phyloP scores from a whole-genome alignment of 2,797 vertebrate genomes.

The Nyctalus aviator region DNA sequence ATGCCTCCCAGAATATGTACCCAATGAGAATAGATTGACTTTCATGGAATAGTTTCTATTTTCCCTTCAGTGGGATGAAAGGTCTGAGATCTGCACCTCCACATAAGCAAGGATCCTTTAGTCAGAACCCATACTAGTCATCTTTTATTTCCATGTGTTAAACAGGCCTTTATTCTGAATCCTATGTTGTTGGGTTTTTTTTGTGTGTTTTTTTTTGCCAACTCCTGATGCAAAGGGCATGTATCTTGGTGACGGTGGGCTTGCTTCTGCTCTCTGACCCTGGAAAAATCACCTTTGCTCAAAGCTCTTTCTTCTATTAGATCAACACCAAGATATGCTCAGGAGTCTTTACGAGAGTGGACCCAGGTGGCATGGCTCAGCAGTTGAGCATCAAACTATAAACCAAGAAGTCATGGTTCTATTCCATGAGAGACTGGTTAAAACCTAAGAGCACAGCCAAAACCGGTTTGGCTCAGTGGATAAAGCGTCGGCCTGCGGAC shows the following conservation, averaged over 20 bases:
- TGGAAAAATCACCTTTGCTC: background rate
- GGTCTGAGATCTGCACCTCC: background rate
- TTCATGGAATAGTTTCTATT: background rate
- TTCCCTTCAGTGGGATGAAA: background rate
- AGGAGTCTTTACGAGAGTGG: background rate
- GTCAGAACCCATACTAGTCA: background rate
- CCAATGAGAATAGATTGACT: background rate
- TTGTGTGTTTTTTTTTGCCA: background rate
- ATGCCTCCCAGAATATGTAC: background rate
- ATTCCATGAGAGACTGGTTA: background rate
- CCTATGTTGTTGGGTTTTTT: background rate
- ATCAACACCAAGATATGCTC: background rate
- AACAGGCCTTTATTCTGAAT: background rate
- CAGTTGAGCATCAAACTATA: no score
- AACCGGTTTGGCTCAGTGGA: no score
- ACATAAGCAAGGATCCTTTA: background rate
- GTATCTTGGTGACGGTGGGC: background rate
- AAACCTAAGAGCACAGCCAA: background rate
- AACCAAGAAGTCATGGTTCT: no score
- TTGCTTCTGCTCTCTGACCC: background rate
- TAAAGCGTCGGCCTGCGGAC: no score
- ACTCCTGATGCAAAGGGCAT: background rate
- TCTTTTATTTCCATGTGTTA: background rate
- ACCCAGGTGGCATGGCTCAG: no score
- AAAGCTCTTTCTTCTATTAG: background rate